Conservation (phyloP, 2,113 vertebrate species). For the Calidris pygmaea region DNA sequence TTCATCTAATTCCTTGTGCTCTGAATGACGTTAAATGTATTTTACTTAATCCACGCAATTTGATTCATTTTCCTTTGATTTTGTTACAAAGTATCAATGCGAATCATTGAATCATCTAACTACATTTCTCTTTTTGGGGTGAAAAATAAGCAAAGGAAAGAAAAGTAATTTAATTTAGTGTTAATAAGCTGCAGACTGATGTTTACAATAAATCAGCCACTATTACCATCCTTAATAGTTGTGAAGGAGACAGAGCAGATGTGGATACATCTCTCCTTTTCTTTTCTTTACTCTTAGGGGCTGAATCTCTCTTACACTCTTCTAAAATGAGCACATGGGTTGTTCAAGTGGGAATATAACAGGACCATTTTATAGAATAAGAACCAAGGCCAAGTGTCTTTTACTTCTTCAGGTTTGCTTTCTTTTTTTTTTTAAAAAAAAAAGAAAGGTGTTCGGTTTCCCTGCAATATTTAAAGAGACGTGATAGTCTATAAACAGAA, state of each 20-base stretch:
- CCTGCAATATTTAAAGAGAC: not conserved
- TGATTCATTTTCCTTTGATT: slow-evolving; percentile 68
- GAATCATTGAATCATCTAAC: slow-evolving; percentile 58
- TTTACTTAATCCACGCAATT: slow-evolving; percentile 63
- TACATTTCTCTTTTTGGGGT: slow-evolving; percentile 57
- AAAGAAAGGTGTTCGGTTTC: not conserved
- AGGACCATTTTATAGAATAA: not conserved
- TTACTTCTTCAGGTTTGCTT: not conserved
- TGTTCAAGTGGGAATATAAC: not conserved
- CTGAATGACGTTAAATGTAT: slow-evolving; percentile 59
- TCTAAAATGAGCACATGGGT: not conserved
- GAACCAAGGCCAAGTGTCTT: not conserved
- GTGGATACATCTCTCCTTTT: slow-evolving; percentile 2
- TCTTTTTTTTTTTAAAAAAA: not conserved
- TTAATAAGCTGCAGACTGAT: slow-evolving; percentile 67
- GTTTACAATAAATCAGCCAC: slow-evolving; percentile 71
- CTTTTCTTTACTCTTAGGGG: not conserved
- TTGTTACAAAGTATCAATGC: slow-evolving; percentile 58
- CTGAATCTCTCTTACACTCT: not conserved
- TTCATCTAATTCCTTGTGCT: slow-evolving; percentile 54
- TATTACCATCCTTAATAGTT: slow-evolving; percentile 64
- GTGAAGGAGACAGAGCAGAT: slow-evolving; percentile 58
- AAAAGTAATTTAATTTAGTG: slow-evolving; percentile 67
- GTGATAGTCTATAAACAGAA: not conserved
- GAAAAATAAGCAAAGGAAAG: slow-evolving; percentile 57